phyloP scores from a whole-genome alignment of 2,113 vertebrate species.

The Hippocampus mohnikei region DNA sequence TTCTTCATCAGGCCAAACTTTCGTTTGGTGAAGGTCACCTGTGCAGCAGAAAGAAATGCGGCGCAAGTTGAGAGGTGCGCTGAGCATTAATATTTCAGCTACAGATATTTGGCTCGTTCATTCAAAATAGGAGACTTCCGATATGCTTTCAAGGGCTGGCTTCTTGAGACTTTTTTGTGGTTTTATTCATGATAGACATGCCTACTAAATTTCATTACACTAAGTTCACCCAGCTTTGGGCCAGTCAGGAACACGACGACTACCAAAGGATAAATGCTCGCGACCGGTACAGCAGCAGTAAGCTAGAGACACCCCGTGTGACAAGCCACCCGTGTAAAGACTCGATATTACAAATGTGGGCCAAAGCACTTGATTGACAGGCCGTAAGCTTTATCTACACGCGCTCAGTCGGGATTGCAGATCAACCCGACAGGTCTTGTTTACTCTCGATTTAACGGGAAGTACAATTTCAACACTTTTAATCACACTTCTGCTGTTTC shows the following conservation, averaged over 20 bases:
- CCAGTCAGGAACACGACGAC: too few species aligned
- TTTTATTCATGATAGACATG: neutral
- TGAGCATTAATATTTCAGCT: too few species aligned
- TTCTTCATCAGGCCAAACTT: slow-evolving; percentile 95
- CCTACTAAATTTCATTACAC: neutral
- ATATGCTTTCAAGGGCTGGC: neutral
- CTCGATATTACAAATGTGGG: slow-evolving; percentile 2
- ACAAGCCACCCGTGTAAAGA: neutral
- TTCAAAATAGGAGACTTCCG: too few species aligned
- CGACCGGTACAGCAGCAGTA: neutral
- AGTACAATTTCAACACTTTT: slow-evolving; percentile 7
- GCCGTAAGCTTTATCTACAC: neutral
- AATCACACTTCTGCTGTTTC: neutral
- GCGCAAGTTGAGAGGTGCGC: too few species aligned
- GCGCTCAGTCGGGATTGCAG: neutral
- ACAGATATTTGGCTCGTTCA: too few species aligned
- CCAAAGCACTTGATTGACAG: slow-evolving; percentile 2
- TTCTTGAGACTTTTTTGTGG: neutral
- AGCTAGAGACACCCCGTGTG: neutral
- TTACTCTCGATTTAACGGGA: slow-evolving; percentile 7
- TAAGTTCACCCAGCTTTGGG: too few species aligned
- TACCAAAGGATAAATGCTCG: too few species aligned
- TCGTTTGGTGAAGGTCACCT: slow-evolving; percentile 88
- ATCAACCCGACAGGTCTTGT: slow-evolving; percentile 8
- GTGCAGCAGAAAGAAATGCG: slow-evolving; percentile 12